Evolutionary conservation across 2,888 invertebrate genomes (phyloP).

Genomic region (Maniola hyperantus): DNA sequence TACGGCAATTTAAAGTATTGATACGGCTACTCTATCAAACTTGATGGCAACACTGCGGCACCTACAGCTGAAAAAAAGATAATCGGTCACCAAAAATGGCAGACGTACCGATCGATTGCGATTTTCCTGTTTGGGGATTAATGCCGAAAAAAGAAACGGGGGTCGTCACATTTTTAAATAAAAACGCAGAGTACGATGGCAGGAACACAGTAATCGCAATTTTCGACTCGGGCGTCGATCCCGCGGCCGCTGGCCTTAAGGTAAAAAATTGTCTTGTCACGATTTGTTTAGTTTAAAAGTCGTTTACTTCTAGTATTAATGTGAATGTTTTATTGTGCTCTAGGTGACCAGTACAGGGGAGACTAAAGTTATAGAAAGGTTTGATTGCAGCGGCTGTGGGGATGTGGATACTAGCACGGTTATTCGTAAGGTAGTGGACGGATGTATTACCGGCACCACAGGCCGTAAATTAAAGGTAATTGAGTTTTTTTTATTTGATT

Average conservation of each 20-base stretch:
- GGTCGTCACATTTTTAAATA: constrained; percentile 91
- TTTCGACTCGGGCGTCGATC: constrained; percentile 99
- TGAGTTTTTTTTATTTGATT: constrained; percentile 17
- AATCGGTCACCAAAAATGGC: constrained; percentile 80
- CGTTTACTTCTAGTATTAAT: constrained; percentile 44
- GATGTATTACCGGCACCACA: constrained; percentile 91
- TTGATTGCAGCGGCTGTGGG: constrained; percentile 98
- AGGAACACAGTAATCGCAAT: constrained; percentile 96
- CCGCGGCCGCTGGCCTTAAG: constrained; percentile 96
- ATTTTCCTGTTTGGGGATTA: constrained; percentile 92
- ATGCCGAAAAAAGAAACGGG: constrained; percentile 98
- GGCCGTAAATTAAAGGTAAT: constrained; percentile 93
- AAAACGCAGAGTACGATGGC: constrained; percentile 96
- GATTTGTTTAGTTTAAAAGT: constrained; percentile 62
- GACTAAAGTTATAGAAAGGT: constrained; percentile 96
- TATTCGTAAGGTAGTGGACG: constrained; percentile 82
- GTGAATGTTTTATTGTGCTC: constrained; percentile 42
- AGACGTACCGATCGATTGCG: constrained; percentile 81
- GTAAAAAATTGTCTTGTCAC: constrained; percentile 84
- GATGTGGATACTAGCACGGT: constrained; percentile 95
- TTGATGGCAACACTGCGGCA: no score
- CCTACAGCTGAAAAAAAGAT: no score
- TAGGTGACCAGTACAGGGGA: constrained; percentile 94
- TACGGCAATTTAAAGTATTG: no score
- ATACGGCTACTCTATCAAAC: no score